Base-by-base conservation (phyloP, 2,113 vertebrate species). In the Sinocyclocheilus grahami region DNA sequence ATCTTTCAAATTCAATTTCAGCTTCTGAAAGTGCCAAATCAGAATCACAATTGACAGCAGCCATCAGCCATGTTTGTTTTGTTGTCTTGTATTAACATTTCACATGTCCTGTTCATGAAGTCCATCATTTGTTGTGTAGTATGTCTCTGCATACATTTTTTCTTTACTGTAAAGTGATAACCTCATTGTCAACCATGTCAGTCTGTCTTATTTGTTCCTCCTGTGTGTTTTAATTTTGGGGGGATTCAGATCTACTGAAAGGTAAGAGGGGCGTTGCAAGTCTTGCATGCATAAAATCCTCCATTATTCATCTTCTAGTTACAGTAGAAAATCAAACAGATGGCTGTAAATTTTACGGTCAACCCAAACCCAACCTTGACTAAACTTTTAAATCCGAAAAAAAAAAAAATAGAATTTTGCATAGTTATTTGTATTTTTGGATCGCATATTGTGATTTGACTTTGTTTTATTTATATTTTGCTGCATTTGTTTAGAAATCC, bases 231-330 rank as follows among this genome's bases (percentile, higher is more conserved):
- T 96, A 72, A 96, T 95, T 95, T 94, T 89, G 86, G 37, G 94
- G 93, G 90, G 95, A 94, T 97, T 84, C 97, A 98, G 96, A 96
- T 97, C 96, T 91, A 96, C 97, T 94, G 96, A 97, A 96, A 99
- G 97, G 97, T 98, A 99, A 98, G 97, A 93, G 86, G 83, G 91
- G 93, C 93, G 93, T 92, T 90, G 91, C 90, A 92, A 95, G 92
- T 91, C 89, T 93, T 92, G 92, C 94, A 96, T 97, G 95, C 91
- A 92, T 92, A 93, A 84, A 90, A 90, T 92, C 91, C 92, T 60
- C 16, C 62, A 37, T 83, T 86, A 91, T 33, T 62, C n/a, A 46
- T 55, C 14, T 16, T 13, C 12, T 81, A 65, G 37, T 3, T 30
- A 30, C 3, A 53, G 1, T 10, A n/a, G 22, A 20, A 20, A 39